phyloP scores from a whole-genome alignment of 2,888 invertebrate species.

The Acleris cristana region DNA sequence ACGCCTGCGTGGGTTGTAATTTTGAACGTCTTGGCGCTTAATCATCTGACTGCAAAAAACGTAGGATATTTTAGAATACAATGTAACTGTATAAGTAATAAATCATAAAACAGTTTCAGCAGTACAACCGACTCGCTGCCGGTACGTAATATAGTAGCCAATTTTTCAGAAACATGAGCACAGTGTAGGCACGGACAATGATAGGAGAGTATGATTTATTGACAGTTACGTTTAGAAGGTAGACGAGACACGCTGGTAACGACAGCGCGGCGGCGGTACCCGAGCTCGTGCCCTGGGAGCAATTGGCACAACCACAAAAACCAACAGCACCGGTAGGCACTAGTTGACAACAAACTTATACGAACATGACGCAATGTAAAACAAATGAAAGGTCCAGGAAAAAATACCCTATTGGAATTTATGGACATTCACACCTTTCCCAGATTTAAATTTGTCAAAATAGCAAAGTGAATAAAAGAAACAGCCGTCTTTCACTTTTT shows the following conservation, averaged over 20 bases:
- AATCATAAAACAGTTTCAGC: conserved; percentile 1
- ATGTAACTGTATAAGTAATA: conserved; percentile 12
- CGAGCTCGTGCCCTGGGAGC: conserved; percentile 58
- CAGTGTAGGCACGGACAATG: conserved; percentile 45
- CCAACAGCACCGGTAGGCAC: conserved; percentile 46
- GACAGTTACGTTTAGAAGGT: conserved; percentile 56
- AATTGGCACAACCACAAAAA: conserved; percentile 67
- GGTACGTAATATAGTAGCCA: conserved; percentile 27
- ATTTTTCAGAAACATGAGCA: conserved; percentile 33
- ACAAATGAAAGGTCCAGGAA: no score
- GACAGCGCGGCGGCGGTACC: not conserved
- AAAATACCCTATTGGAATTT: no score
- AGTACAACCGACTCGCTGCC: conserved; percentile 2
- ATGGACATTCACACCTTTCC: no score
- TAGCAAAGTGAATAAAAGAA: no score
- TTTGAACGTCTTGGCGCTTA: conserved; percentile 1
- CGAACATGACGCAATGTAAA: not conserved
- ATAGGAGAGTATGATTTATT: conserved; percentile 62
- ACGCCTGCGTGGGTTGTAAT: conserved; percentile 19
- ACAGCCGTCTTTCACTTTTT: no score
- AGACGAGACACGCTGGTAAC: conserved; percentile 43
- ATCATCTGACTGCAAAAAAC: conserved; percentile 4
- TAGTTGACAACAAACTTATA: conserved; percentile 27
- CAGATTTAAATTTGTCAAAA: no score
- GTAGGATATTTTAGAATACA: not conserved